A percentile compares a stretch with the other conserved stretches of the same genome.
phyloP scores from a whole-genome alignment of 2,888 invertebrate genomes.

The Habrosyne pyritoides region DNA sequence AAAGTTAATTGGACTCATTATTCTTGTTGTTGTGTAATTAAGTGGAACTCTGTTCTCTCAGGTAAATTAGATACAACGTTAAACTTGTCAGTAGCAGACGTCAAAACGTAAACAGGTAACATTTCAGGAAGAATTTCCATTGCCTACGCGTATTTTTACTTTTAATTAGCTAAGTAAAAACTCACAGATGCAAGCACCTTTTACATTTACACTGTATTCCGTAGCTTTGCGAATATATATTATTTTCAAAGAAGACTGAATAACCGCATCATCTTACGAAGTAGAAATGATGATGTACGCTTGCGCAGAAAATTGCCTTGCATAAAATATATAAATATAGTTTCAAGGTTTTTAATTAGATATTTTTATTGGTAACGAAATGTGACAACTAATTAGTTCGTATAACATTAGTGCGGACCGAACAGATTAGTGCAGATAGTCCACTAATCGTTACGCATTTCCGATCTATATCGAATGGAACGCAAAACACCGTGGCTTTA shows the following conservation, averaged over 20 bases:
- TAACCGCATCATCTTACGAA: no score
- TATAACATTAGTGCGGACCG: neutral
- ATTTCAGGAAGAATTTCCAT: slow-evolving; percentile 1
- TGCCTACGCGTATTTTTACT: neutral
- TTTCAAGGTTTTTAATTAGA: no score
- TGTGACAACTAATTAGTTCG: neutral
- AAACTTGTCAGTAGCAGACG: slow-evolving; percentile 46
- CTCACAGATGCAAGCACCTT: no score
- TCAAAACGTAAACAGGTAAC: slow-evolving; percentile 42
- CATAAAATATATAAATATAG: neutral
- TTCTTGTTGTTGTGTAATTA: slow-evolving; percentile 41
- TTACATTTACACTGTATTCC: no score
- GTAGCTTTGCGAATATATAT: no score
- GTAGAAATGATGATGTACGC: no score
- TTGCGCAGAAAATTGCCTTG: no score
- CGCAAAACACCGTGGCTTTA: slow-evolving; percentile 28
- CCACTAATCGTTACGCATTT: neutral
- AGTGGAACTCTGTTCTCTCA: slow-evolving; percentile 34
- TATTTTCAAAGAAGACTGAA: no score
- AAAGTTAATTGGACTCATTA: slow-evolving; percentile 36
- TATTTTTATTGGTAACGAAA: no score
- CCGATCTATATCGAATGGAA: slow-evolving; percentile 16
- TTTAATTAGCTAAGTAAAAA: neutral
- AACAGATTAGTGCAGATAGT: neutral
- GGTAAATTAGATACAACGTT: slow-evolving; percentile 48